These are phyloP conservation scores for Tipula helvola DNA, from an alignment of 2,888 invertebrate genomes.

Conservation along the genomic window DNA sequence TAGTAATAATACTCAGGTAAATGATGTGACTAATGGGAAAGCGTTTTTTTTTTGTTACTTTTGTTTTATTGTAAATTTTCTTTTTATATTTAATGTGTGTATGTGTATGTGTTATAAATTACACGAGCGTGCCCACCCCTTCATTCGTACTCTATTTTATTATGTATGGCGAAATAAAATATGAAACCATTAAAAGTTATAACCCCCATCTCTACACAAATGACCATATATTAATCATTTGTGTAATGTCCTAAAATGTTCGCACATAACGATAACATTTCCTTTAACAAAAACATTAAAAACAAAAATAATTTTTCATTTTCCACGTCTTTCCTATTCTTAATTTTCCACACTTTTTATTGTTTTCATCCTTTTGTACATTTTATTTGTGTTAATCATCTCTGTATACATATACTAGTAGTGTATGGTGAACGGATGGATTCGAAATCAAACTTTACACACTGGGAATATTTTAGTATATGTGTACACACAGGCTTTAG, in stretches of 20 bases:
- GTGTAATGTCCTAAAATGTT: background rate
- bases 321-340: background rate
- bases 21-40: background rate
- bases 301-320: background rate
- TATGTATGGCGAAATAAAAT: background rate
- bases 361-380: background rate
- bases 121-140: background rate
- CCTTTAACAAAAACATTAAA: background rate
- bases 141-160: background rate
- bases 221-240: background rate
- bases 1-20: background rate
- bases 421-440: background rate
- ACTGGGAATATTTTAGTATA: background rate
- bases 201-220: background rate
- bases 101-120: background rate
- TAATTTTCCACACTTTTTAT: background rate
- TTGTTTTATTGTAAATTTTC: background rate
- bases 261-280: conserved; percentile 4
- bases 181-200: background rate
- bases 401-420: background rate
- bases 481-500: background rate
- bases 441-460: background rate
- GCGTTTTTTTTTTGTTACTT: background rate
- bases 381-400: background rate
- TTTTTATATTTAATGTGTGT: background rate